A percentile compares a stretch with the other conserved stretches of the same genome.
phyloP scores from a whole-genome alignment of 2,113 vertebrate genomes.

The Sphaerodactylus townsendi region DNA sequence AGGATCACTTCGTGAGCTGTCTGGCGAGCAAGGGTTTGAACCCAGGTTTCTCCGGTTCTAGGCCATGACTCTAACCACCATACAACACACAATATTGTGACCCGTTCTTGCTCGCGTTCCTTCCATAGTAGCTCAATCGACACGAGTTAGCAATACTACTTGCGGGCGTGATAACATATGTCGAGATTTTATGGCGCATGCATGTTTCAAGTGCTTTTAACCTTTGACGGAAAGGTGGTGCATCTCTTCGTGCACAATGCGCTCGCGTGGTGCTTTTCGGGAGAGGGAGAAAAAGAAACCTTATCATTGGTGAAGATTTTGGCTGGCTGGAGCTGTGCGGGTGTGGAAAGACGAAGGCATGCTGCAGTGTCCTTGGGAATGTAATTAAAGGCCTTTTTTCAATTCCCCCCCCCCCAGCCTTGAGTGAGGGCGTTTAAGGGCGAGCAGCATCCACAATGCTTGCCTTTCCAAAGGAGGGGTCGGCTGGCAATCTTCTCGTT shows the following conservation, averaged over 20 bases:
- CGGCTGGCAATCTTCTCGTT: neutral
- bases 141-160: too few relatives aligned
- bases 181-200: neutral
- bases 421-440: neutral
- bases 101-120: too few relatives aligned
- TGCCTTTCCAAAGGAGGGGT: neutral
- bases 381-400: slow-evolving; percentile 5
- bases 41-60: too few relatives aligned
- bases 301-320: neutral
- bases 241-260: neutral
- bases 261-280: neutral
- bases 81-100: too few relatives aligned
- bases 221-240: neutral
- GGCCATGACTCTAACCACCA: too few relatives aligned
- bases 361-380: neutral
- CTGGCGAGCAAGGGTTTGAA: too few relatives aligned
- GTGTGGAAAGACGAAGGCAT: neutral
- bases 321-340: neutral
- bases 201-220: neutral
- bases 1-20: too few relatives aligned
- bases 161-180: neutral
- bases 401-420: neutral
- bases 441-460: neutral
- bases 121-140: too few relatives aligned
- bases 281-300: neutral